Percentiles rank a stretch among this genome's conserved stretches.
Evolutionary conservation across 2,113 vertebrate species (phyloP).

Genomic region (Rhynchopsitta pachyrhyncha): DNA sequence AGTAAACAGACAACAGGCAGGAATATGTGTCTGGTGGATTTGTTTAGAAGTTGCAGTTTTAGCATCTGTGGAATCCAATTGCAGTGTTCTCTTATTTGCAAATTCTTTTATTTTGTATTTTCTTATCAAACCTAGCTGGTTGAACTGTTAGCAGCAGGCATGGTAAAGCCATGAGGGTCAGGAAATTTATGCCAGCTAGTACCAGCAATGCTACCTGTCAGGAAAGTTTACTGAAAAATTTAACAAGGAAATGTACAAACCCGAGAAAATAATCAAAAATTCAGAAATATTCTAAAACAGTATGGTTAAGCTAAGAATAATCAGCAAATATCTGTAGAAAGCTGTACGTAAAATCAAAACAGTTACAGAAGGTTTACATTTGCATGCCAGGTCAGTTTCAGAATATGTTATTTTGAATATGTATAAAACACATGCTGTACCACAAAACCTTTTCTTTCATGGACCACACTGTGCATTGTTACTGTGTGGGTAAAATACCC

Average conservation of each 20-base stretch:
- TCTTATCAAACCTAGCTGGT: not conserved
- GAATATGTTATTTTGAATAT: not conserved
- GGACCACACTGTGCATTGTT: not conserved
- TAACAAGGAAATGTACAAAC: not conserved
- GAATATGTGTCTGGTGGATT: not conserved
- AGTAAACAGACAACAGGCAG: not conserved
- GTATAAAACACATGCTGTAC: not conserved
- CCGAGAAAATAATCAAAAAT: not conserved
- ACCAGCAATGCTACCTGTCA: not conserved
- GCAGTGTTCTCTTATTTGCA: not conserved
- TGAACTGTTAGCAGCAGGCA: not conserved
- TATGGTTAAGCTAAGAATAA: not conserved
- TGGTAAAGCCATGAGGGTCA: not conserved
- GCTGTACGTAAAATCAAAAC: accelerated
- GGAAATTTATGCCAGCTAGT: not conserved
- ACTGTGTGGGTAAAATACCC: not conserved
- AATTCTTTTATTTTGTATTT: not conserved
- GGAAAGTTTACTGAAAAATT: not conserved
- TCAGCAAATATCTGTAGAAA: not conserved
- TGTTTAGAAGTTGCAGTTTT: not conserved
- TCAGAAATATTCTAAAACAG: not conserved
- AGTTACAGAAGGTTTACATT: not conserved
- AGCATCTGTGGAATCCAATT: not conserved
- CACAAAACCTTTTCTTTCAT: not conserved
- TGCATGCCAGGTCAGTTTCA: not conserved